Conservation (phyloP, 23 tunicate genomes). For the Trididemnum clinides region DNA sequence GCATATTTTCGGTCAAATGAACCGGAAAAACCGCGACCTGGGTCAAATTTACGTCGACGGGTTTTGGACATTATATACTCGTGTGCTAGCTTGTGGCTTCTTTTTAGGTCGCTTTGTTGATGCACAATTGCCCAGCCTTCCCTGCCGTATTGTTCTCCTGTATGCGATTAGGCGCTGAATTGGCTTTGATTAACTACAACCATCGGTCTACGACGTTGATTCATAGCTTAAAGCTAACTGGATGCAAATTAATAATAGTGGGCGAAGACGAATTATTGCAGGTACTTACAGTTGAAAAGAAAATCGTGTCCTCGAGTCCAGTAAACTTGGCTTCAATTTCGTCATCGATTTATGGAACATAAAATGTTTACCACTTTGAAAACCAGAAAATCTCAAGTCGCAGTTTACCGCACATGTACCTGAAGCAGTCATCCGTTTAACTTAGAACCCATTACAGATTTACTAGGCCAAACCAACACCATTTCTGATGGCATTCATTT, state of each 20-base stretch:
- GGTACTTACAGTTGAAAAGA: too few species aligned
- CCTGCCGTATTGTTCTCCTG: neutral
- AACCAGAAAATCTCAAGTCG: too few species aligned
- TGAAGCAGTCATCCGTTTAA: too few species aligned
- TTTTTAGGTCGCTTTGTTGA: neutral
- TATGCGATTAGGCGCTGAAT: neutral
- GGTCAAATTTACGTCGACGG: too few species aligned
- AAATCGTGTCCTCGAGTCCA: too few species aligned
- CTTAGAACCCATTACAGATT: too few species aligned
- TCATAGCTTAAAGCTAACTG: neutral
- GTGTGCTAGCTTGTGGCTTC: neutral
- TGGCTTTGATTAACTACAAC: constrained; percentile 21
- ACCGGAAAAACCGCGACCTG: too few species aligned
- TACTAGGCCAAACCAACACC: too few species aligned
- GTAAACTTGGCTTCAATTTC: neutral
- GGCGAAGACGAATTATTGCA: constrained; percentile 4
- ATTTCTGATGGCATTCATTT: too few species aligned
- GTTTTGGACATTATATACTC: too few species aligned
- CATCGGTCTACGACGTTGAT: neutral
- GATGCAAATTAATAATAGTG: neutral
- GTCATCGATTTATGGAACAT: neutral
- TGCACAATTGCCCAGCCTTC: neutral
- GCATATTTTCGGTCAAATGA: neutral
- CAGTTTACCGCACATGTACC: too few species aligned
- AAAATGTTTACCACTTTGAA: neutral